phyloP scores from a whole-genome alignment of 2,797 vertebrate genomes.

The Galaxias olidus region DNA sequence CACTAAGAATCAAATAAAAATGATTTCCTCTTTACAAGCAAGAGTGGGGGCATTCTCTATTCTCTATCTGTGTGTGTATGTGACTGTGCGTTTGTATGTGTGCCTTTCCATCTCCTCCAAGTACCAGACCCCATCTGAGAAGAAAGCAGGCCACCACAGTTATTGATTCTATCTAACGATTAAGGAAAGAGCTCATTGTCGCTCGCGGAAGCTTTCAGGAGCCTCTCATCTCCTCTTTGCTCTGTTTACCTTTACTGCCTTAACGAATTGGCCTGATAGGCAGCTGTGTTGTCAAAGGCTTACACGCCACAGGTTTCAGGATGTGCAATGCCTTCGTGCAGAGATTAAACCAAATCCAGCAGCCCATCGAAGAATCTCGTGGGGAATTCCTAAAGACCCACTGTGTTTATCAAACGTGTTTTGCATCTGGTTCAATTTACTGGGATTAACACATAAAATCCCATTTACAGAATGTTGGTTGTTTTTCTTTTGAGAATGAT shows the following conservation, averaged over 20 bases:
- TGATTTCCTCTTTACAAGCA: background rate
- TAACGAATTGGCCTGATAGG: slow-evolving; percentile 53
- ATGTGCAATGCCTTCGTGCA: slow-evolving; percentile 52
- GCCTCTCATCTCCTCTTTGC: slow-evolving; percentile 39
- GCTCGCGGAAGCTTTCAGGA: slow-evolving; percentile 25
- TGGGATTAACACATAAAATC: slow-evolving; percentile 42
- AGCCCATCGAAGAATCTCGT: slow-evolving; percentile 56
- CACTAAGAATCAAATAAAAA: slow-evolving; percentile 14
- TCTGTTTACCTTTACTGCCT: slow-evolving; percentile 50
- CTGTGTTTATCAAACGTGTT: slow-evolving; percentile 26
- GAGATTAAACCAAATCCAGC: slow-evolving; percentile 65
- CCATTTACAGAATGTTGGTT: slow-evolving; percentile 25
- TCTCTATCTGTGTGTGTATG: background rate
- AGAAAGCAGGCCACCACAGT: slow-evolving; percentile 17
- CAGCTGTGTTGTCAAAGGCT: slow-evolving; percentile 62
- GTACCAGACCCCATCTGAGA: slow-evolving; percentile 5
- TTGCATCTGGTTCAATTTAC: slow-evolving; percentile 25
- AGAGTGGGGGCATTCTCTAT: background rate
- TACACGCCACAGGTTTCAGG: slow-evolving; percentile 60
- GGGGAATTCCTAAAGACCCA: slow-evolving; percentile 51
- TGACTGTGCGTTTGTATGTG: background rate
- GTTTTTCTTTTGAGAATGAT: slow-evolving; percentile 23
- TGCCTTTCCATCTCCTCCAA: slow-evolving; percentile 4
- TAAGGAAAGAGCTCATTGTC: slow-evolving; percentile 45
- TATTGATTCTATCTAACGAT: slow-evolving; percentile 49